phyloP scores from a whole-genome alignment of 2,888 invertebrate genomes.

The Acronicta alni region DNA sequence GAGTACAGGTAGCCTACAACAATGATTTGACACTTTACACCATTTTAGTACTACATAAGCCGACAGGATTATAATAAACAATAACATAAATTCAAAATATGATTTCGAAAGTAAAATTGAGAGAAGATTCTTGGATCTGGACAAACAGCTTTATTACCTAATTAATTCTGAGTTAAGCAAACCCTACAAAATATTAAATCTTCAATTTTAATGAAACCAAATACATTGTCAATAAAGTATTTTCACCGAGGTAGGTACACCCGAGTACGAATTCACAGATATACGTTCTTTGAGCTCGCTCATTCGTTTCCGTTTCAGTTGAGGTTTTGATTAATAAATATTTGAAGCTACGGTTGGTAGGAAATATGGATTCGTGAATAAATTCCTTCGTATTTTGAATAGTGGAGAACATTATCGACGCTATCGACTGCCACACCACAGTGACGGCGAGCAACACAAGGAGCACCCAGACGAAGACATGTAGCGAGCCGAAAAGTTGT shows the following conservation, averaged over 20 bases:
- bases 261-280: conserved; percentile 30
- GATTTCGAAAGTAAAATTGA: too few relatives aligned
- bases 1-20: too few relatives aligned
- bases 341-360: conserved; percentile 14
- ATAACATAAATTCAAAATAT: too few relatives aligned
- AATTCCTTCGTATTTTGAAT: not conserved
- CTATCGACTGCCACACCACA: too few relatives aligned
- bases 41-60: too few relatives aligned
- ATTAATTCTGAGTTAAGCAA: not conserved
- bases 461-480: too few relatives aligned
- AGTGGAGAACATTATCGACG: not conserved
- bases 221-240: conserved; percentile 20
- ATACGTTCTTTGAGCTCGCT: conserved; percentile 35
- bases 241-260: conserved; percentile 20
- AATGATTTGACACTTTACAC: too few relatives aligned
- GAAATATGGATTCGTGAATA: conserved; percentile 11
- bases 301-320: conserved; percentile 34
- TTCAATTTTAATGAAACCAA: conserved; percentile 23
- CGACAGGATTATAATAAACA: too few relatives aligned
- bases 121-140: too few relatives aligned
- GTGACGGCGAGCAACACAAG: too few relatives aligned
- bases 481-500: too few relatives aligned
- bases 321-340: conserved; percentile 46
- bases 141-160: conserved; percentile 1
- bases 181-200: not conserved